Conservation (phyloP, 2,888 invertebrate genomes). For the Acrobasis consociella region DNA sequence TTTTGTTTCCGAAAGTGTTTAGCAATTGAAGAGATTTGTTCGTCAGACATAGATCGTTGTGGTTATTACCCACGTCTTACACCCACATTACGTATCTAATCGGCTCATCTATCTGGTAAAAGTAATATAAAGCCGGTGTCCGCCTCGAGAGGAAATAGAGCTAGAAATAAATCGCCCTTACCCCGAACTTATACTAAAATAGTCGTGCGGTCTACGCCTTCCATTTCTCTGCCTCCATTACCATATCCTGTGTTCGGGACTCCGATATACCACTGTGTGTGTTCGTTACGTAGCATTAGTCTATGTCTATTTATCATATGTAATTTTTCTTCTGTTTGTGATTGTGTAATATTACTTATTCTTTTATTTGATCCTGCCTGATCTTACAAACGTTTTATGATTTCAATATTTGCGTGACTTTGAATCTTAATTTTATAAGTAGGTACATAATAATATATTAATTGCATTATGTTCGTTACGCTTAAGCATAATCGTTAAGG, state of each 20-base stretch:
- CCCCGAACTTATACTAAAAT: constrained; percentile 74
- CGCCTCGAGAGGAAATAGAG: constrained; percentile 73
- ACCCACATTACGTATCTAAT: constrained; percentile 43
- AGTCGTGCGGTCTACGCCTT: constrained; percentile 67
- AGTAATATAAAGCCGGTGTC: constrained; percentile 46
- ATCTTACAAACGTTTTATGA: background rate
- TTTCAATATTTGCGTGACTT: no score
- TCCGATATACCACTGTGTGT: constrained; percentile 53
- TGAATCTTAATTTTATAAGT: no score
- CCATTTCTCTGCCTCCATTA: constrained; percentile 75
- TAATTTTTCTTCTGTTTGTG: background rate
- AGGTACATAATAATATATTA: no score
- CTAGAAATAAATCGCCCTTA: constrained; percentile 79
- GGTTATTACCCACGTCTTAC: constrained; percentile 38
- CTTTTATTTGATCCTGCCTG: background rate
- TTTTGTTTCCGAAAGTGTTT: constrained; percentile 37
- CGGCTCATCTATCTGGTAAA: constrained; percentile 44
- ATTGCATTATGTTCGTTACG: no score
- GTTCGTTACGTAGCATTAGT: constrained; percentile 33
- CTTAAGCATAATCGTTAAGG: no score
- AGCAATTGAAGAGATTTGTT: constrained; percentile 39
- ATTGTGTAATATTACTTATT: background rate
- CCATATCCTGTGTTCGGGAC: constrained; percentile 75
- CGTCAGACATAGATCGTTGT: constrained; percentile 24
- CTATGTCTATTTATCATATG: background rate